These are phyloP conservation scores for Mimas tiliae DNA, from an alignment of 2,888 invertebrate genomes.

Conservation along the genomic window DNA sequence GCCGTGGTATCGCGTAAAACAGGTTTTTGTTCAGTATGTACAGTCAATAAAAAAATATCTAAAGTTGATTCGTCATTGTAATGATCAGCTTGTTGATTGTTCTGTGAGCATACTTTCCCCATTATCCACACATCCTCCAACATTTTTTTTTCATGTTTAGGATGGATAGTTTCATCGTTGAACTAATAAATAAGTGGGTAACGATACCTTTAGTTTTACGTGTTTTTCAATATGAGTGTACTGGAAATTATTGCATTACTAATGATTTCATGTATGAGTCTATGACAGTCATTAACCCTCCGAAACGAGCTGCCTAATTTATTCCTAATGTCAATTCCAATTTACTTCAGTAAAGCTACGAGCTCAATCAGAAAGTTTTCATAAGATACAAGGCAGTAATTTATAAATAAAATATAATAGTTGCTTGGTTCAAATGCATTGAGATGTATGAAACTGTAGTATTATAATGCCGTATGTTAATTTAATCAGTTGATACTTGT, in stretches of 20 bases:
- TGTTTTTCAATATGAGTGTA: neutral
- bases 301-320: neutral
- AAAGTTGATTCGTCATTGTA: no score
- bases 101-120: neutral
- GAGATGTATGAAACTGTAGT: neutral
- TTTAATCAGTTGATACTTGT: no score
- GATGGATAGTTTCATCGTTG: neutral
- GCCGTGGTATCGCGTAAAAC: no score
- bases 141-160: neutral
- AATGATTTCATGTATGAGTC: neutral
- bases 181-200: neutral
- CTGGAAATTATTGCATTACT: neutral
- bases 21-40: no score
- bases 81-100: neutral
- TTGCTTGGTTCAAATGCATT: neutral
- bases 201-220: constrained; percentile 3
- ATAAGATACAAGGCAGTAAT: neutral
- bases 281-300: constrained; percentile 13
- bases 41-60: no score
- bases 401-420: neutral
- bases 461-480: neutral
- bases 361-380: neutral
- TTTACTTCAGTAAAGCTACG: neutral
- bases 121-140: neutral
- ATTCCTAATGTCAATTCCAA: neutral